Evolutionary conservation across 2,113 vertebrate species (phyloP).

Genomic region (Anser cygnoides): DNA sequence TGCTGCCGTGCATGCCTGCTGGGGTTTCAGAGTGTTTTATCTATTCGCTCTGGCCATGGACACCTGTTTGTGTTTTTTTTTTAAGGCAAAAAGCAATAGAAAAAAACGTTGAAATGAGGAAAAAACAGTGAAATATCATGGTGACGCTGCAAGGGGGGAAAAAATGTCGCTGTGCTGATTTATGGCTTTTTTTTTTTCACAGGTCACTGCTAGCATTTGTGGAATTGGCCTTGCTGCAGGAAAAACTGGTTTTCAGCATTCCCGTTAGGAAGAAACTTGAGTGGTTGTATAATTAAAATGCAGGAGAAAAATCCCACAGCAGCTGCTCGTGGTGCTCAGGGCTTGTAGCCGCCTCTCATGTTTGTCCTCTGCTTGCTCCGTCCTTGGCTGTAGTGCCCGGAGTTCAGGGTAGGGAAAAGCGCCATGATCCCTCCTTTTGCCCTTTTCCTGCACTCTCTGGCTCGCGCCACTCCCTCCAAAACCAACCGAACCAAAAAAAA

Average conservation of each 20-base stretch:
- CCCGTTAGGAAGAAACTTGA: not conserved
- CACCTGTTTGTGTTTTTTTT: too few relatives aligned
- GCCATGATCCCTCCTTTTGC: not conserved
- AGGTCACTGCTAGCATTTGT: conserved; percentile 35
- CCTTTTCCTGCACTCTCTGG: not conserved
- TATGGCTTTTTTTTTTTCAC: conserved; percentile 5
- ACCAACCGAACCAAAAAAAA: not conserved
- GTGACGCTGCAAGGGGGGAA: not conserved
- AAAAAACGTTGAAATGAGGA: not conserved
- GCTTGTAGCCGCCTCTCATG: accelerated
- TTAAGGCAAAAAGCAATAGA: not conserved
- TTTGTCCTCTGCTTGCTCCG: not conserved
- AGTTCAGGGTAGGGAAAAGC: not conserved
- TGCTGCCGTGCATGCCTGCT: not conserved
- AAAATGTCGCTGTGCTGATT: conserved; percentile 14
- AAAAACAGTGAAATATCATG: accelerated
- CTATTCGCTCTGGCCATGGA: not conserved
- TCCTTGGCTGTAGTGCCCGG: not conserved
- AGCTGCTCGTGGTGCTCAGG: not conserved
- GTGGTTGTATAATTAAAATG: accelerated
- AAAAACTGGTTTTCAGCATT: conserved; percentile 41
- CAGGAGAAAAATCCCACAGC: not conserved
- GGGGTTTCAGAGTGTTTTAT: not conserved
- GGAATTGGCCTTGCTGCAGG: conserved; percentile 32
- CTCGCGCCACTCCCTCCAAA: not conserved